A percentile compares a stretch with the other conserved stretches of the same genome.
Evolutionary conservation across 2,888 invertebrate species (phyloP).

Genomic region (Tiliacea citrago): DNA sequence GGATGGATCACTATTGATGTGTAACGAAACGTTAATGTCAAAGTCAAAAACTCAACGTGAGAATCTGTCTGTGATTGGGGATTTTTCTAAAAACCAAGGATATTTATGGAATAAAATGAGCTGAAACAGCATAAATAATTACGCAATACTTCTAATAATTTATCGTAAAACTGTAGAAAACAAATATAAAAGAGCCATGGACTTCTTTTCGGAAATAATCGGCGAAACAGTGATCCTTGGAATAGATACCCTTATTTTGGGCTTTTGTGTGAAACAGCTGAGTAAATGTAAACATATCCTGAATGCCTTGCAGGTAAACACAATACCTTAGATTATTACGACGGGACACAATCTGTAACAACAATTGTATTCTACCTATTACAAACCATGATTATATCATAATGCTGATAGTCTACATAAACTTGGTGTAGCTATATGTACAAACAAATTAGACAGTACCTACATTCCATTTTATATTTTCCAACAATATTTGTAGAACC

Average conservation of each 20-base stretch:
- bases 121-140: conserved; percentile 45
- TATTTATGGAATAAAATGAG: conserved; percentile 56
- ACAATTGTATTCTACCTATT: background rate
- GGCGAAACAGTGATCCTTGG: conserved; percentile 94
- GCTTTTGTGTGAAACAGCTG: conserved; percentile 94
- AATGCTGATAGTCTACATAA: background rate
- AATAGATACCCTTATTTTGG: conserved; percentile 94
- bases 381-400: background rate
- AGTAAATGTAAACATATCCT: conserved; percentile 94
- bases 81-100: conserved; percentile 47
- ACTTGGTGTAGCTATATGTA: no score
- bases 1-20: no score
- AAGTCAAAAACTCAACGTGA: conserved; percentile 50
- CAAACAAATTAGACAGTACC: background rate
- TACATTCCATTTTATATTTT: background rate
- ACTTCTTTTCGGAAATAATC: conserved; percentile 91
- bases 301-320: conserved; percentile 92
- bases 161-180: conserved; percentile 15
- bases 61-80: conserved; percentile 32
- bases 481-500: background rate
- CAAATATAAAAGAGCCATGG: conserved; percentile 88
- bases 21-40: conserved; percentile 57
- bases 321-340: background rate
- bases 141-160: conserved; percentile 32
- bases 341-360: background rate